These are phyloP conservation scores for Pseudorasbora parva DNA, from an alignment of 2,113 vertebrate species.

Conservation along the genomic window DNA sequence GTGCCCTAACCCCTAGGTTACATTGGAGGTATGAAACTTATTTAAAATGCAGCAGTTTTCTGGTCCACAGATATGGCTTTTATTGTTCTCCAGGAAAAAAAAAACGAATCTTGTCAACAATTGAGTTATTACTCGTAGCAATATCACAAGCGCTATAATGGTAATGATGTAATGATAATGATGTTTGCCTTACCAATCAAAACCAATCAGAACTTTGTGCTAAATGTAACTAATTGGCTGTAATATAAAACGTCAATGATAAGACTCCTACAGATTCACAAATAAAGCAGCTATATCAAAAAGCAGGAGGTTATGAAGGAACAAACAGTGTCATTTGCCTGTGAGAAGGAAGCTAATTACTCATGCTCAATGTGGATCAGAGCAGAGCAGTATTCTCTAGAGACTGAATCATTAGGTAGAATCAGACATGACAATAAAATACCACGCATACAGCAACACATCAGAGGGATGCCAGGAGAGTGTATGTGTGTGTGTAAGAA, in stretches of 20 bases:
- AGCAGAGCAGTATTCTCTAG: conserved; percentile 17
- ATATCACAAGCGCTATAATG: not conserved
- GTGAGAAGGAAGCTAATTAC: conserved; percentile 43
- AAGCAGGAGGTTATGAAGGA: conserved; percentile 7
- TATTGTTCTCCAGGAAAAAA: not conserved
- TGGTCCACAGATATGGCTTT: not conserved
- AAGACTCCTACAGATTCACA: conserved; percentile 14
- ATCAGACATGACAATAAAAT: conserved; percentile 39
- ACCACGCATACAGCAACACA: conserved; percentile 22
- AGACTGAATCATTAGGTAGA: conserved; percentile 42
- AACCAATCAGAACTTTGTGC: conserved; percentile 3
- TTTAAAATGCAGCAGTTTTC: not conserved
- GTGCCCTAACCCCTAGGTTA: not conserved
- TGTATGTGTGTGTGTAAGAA: not conserved
- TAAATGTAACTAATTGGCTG: conserved; percentile 12
- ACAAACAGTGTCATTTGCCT: not conserved
- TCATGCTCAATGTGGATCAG: conserved; percentile 15
- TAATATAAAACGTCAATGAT: not conserved
- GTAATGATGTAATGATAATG: not conserved
- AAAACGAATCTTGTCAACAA: not conserved
- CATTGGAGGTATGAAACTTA: not conserved
- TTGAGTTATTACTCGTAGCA: not conserved
- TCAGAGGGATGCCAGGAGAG: conserved; percentile 31
- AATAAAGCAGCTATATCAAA: conserved; percentile 22
- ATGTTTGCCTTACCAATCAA: not conserved